These are phyloP conservation scores for Saguinus imperator DNA, from an alignment of 2,113 vertebrate species.

Conservation along the genomic window DNA sequence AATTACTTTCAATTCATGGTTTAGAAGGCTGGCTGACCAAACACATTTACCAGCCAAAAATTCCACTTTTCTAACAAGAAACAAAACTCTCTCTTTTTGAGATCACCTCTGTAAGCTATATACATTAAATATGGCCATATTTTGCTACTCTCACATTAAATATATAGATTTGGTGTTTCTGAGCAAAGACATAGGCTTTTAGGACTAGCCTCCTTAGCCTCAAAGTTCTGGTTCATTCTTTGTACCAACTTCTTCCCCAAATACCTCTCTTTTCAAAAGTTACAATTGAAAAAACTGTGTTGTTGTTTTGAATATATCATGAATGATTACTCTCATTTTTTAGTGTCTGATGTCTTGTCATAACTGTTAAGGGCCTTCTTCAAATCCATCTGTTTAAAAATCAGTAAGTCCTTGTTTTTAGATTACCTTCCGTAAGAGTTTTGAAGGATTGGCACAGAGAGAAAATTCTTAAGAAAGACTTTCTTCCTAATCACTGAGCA, in stretches of 20 bases:
- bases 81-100: not conserved
- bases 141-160: not conserved
- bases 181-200: not conserved
- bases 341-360: not conserved
- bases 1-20: slow-evolving; percentile 29
- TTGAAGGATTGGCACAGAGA: not conserved
- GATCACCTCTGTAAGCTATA: not conserved
- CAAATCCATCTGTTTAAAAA: not conserved
- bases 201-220: not conserved
- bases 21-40: slow-evolving; percentile 18
- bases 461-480: not conserved
- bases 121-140: not conserved
- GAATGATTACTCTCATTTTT: not conserved
- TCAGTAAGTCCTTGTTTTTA: not conserved
- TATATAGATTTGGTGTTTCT: not conserved
- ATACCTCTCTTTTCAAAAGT: not conserved
- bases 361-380: not conserved
- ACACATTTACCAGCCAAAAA: not conserved
- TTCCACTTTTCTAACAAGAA: not conserved
- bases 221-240: not conserved
- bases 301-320: not conserved
- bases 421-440: not conserved
- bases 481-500: not conserved
- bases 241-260: not conserved
- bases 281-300: not conserved